A percentile compares a stretch with the other conserved stretches of the same genome.
phyloP scores from a whole-genome alignment of 1,140 invertebrate species.

The Asbolus verrucosus region DNA sequence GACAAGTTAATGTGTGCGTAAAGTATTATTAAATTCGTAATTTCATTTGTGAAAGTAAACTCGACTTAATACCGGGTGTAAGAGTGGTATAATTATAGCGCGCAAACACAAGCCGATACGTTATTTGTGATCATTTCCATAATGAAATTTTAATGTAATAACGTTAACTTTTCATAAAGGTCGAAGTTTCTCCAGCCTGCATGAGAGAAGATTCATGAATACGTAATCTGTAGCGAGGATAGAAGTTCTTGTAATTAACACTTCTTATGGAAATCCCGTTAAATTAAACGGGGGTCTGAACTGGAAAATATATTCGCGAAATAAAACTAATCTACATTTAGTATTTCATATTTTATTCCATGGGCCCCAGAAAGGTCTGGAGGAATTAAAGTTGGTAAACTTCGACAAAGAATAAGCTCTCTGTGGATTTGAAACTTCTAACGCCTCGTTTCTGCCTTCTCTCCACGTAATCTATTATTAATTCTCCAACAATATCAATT shows the following conservation, averaged over 20 bases:
- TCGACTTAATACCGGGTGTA: background rate
- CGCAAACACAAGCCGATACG: constrained; percentile 9
- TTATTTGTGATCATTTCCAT: constrained; percentile 43
- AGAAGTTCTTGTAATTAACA: constrained; percentile 60
- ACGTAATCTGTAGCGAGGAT: constrained; percentile 51
- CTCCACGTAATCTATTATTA: constrained; percentile 56
- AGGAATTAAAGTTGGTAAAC: constrained; percentile 52
- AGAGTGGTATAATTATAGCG: constrained; percentile 14
- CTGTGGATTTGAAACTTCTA: constrained; percentile 51
- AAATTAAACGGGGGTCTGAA: constrained; percentile 57
- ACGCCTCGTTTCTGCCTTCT: constrained; percentile 22
- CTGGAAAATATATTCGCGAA: constrained; percentile 54
- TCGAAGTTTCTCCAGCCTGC: constrained; percentile 22
- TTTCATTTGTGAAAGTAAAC: constrained; percentile 26
- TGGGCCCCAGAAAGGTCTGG: constrained; percentile 36
- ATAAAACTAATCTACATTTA: constrained; percentile 58
- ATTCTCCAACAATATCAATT: constrained; percentile 48
- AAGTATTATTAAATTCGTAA: constrained; percentile 30
- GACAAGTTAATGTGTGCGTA: constrained; percentile 31
- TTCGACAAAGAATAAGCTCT: constrained; percentile 46
- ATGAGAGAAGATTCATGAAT: constrained; percentile 49
- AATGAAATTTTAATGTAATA: constrained; percentile 49
- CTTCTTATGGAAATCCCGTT: constrained; percentile 61
- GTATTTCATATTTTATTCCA: constrained; percentile 56
- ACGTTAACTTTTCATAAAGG: constrained; percentile 48